These are phyloP conservation scores for Lanistes nyassanus DNA, from an alignment of 1,140 invertebrate genomes.

Conservation along the genomic window DNA sequence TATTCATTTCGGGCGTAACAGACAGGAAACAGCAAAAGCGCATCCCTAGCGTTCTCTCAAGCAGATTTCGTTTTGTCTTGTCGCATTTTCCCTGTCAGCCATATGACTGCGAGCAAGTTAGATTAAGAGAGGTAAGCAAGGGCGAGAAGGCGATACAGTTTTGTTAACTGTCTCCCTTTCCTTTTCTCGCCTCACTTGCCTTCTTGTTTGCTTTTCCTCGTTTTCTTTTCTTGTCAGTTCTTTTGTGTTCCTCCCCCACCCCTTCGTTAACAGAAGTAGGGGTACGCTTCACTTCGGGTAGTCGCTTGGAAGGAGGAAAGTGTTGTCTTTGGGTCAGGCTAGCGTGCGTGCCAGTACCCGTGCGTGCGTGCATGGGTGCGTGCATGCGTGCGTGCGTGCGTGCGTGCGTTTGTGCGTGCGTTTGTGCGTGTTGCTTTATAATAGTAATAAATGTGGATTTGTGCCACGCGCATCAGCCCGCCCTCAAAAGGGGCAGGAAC, in stretches of 20 bases:
- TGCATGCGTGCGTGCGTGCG: conserved; percentile 9
- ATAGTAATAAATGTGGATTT: no score
- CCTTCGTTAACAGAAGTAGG: no score
- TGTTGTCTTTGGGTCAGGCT: neutral
- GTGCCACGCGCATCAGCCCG: neutral
- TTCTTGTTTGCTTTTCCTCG: neutral
- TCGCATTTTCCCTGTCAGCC: no score
- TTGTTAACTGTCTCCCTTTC: neutral
- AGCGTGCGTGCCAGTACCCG: neutral
- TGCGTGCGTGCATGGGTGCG: neutral
- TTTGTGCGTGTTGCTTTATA: neutral
- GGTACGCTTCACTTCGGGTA: no score
- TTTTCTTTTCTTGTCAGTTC: neutral
- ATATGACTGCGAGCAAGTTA: no score
- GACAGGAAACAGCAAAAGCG: no score
- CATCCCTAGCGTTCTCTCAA: no score
- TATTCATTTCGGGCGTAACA: no score
- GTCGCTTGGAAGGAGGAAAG: neutral
- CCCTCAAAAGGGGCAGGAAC: neutral
- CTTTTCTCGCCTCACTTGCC: neutral
- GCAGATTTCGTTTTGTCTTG: no score
- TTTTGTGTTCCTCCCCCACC: no score
- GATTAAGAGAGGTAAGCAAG: no score
- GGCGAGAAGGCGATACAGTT: neutral
- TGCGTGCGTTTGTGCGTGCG: neutral